phyloP scores from a whole-genome alignment of 1,140 invertebrate species.

The Chymomyza costata region DNA sequence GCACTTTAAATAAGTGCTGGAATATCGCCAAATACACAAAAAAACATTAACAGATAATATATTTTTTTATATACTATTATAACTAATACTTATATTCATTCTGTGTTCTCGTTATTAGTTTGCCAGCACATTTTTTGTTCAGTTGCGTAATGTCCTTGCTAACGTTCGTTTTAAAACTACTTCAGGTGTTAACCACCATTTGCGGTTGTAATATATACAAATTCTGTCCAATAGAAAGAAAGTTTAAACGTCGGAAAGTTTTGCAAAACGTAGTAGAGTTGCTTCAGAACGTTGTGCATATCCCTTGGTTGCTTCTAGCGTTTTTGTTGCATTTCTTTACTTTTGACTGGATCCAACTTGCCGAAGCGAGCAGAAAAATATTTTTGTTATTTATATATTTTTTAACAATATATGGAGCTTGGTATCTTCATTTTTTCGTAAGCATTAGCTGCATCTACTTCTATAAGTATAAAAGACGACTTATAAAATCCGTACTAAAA shows the following conservation, averaged over 20 bases:
- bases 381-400: slow-evolving; percentile 19
- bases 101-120: too few species aligned
- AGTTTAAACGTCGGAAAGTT: slow-evolving; percentile 3
- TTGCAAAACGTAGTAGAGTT: slow-evolving; percentile 10
- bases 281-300: slow-evolving; percentile 40
- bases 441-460: slow-evolving; percentile 2
- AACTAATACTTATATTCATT: too few species aligned
- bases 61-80: too few species aligned
- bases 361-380: too few species aligned
- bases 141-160: slow-evolving; percentile 46
- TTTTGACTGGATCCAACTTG: too few species aligned
- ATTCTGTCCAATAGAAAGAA: not conserved
- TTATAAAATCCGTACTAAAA: slow-evolving; percentile 20
- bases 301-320: slow-evolving; percentile 19
- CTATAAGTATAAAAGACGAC: slow-evolving; percentile 13
- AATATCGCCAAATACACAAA: too few species aligned
- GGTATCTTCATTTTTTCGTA: slow-evolving; percentile 13
- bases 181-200: slow-evolving; percentile 29
- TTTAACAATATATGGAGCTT: not conserved
- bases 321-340: slow-evolving; percentile 7
- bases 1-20: too few species aligned
- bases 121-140: too few species aligned
- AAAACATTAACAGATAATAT: too few species aligned
- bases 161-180: slow-evolving; percentile 29
- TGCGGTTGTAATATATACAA: slow-evolving; percentile 48